phyloP scores from a whole-genome alignment of 2,888 invertebrate species.

The Mycalesis mineus region DNA sequence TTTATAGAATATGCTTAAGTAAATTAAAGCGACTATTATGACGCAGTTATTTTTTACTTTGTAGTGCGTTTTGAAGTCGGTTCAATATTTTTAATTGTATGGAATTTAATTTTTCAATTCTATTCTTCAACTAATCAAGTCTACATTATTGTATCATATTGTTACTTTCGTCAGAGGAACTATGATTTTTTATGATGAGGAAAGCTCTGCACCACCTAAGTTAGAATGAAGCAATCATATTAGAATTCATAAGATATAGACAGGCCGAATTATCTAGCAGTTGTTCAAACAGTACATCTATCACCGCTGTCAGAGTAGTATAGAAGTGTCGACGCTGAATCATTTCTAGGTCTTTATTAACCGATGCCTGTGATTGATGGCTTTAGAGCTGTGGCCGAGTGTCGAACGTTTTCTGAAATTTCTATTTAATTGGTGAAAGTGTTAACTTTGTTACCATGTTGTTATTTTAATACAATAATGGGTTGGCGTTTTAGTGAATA shows the following conservation, averaged over 20 bases:
- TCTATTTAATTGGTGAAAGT: conserved; percentile 41
- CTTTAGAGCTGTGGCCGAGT: background rate
- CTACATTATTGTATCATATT: too few species aligned
- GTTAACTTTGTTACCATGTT: conserved; percentile 29
- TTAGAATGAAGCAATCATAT: background rate
- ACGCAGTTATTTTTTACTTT: too few species aligned
- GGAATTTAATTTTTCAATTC: too few species aligned
- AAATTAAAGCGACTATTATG: too few species aligned
- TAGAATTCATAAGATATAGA: background rate
- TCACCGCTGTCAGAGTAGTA: conserved; percentile 1
- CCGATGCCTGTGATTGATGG: conserved; percentile 16
- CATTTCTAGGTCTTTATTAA: conserved; percentile 18
- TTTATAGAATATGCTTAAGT: too few species aligned
- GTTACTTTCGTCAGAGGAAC: too few species aligned
- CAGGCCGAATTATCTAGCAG: background rate
- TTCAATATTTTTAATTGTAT: too few species aligned
- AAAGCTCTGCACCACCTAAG: too few species aligned
- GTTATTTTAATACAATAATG: conserved; percentile 17
- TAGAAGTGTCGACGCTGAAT: conserved; percentile 10
- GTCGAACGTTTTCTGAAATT: conserved; percentile 31
- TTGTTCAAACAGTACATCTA: conserved; percentile 13
- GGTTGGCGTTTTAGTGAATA: background rate
- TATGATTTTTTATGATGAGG: too few species aligned
- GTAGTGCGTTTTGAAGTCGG: too few species aligned
- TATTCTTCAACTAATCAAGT: too few species aligned